A percentile compares a stretch with the other conserved stretches of the same genome.
phyloP scores from a whole-genome alignment of 2,888 invertebrate species.

The Nephrocerus scutellatus region DNA sequence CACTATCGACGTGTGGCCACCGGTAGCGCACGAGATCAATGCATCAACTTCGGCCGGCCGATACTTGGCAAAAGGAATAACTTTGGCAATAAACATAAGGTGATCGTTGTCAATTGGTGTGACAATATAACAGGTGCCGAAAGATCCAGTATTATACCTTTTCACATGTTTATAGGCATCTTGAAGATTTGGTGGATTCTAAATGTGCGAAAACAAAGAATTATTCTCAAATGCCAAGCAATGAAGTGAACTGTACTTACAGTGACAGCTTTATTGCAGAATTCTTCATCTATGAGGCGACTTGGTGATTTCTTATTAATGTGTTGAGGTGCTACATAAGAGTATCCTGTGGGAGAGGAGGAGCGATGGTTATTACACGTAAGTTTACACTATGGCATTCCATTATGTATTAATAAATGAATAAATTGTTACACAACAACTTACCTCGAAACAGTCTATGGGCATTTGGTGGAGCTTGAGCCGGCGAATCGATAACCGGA shows the following conservation, averaged over 20 bases:
- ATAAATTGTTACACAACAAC: background rate
- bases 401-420: background rate
- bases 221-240: background rate
- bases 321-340: conserved; percentile 77
- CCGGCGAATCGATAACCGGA: conserved; percentile 86
- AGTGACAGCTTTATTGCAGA: conserved; percentile 31
- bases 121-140: conserved; percentile 36
- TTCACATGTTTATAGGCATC: conserved; percentile 32
- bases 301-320: conserved; percentile 23
- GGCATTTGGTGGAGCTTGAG: conserved; percentile 74
- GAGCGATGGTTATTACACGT: background rate
- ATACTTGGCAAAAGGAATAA: conserved; percentile 35
- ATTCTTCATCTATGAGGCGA: conserved; percentile 25
- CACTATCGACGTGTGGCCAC: conserved; percentile 84
- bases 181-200: conserved; percentile 33
- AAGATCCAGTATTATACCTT: conserved; percentile 30
- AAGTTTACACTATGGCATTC: background rate
- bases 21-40: conserved; percentile 78
- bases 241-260: conserved; percentile 23
- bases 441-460: conserved; percentile 80
- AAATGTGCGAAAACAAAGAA: background rate
- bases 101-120: conserved; percentile 26
- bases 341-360: conserved; percentile 63
- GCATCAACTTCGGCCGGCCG: conserved; percentile 61
- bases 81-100: conserved; percentile 33